Conservation (phyloP, 2,888 invertebrate genomes). For the Drosophila subquinaria region DNA sequence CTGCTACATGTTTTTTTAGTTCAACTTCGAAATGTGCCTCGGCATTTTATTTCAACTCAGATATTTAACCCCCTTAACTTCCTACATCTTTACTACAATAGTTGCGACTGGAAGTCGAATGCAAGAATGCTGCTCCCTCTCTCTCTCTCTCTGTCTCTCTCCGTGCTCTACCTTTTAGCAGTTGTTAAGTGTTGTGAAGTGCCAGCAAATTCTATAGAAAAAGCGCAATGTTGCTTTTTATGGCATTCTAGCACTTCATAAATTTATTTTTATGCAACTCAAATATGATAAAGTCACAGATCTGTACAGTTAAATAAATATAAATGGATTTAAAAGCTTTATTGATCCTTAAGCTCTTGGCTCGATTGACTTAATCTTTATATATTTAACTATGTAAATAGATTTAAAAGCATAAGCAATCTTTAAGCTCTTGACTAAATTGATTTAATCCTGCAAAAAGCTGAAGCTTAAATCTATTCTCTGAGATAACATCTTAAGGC, state of each 20-base stretch:
- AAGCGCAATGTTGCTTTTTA: constrained; percentile 6
- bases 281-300: background rate
- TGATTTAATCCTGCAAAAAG: background rate
- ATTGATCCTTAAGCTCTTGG: background rate
- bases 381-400: background rate
- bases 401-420: background rate
- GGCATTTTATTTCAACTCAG: constrained; percentile 14
- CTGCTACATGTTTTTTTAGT: constrained; percentile 42
- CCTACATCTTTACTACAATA: constrained; percentile 17
- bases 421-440: background rate
- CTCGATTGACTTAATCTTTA: background rate
- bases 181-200: constrained; percentile 22
- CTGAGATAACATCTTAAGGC: background rate
- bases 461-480: background rate
- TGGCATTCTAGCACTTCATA: constrained; percentile 10
- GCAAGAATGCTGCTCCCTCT: constrained; percentile 23
- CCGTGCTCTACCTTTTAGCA: constrained; percentile 7
- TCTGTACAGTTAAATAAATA: background rate
- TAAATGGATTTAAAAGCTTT: background rate
- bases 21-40: constrained; percentile 27
- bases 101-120: constrained; percentile 35
- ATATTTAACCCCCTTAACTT: background rate
- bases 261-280: constrained; percentile 3
- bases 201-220: constrained; percentile 3
- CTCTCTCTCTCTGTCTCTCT: too few species aligned